Evolutionary conservation across 1,140 invertebrate genomes (phyloP), one percentile per base, ranked within the genome.

Genomic region (Drosophila seguyi): DNA sequence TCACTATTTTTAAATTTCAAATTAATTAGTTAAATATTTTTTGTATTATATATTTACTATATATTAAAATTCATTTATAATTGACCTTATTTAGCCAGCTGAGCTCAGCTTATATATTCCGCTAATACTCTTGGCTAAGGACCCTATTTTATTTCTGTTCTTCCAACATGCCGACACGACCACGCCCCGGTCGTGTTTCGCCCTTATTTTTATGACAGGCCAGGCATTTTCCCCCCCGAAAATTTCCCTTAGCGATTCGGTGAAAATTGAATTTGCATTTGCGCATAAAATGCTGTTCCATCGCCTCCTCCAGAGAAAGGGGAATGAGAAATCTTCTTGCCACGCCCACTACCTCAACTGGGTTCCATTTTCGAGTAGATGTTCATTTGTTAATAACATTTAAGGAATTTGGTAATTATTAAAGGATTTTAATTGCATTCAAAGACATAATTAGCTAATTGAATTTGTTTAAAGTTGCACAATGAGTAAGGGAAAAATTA

Each of bases 261-360:
- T 83, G 80, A 67, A 88, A 88, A 88, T 88, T 88, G 87, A 88
- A 88, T 88, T 88, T 88, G 74, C 84, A 88, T 88, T 88, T 88
- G 81, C 84, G 84, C 84, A 88, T 88, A 88, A 87, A 87, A 82
- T 79, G 60, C 59, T 65, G 68, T 60, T 61, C 66, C 73, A 80
- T 62, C 58, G 73, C 65, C 60, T 50, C 47, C 44, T 52, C 45
- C 72, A 52, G 36, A 20, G 18, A 20, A 14, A 7, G 27, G 18
- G 29, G 13, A 25, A 8, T n/a, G n/a, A 18, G 22, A 27, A 47
- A 22, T 36, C 22, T 3, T 36, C 18, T 20, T 29, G 63, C 42
- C 76, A 84, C 72, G 73, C 81, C 72, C 27, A 6, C 38, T 73
- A 73, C 67, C 73, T 80, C 68, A 48, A 68, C 75, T 87, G 79